Evolutionary conservation across 1,140 invertebrate genomes (phyloP).

Genomic region (Leptopilina boulardi): DNA sequence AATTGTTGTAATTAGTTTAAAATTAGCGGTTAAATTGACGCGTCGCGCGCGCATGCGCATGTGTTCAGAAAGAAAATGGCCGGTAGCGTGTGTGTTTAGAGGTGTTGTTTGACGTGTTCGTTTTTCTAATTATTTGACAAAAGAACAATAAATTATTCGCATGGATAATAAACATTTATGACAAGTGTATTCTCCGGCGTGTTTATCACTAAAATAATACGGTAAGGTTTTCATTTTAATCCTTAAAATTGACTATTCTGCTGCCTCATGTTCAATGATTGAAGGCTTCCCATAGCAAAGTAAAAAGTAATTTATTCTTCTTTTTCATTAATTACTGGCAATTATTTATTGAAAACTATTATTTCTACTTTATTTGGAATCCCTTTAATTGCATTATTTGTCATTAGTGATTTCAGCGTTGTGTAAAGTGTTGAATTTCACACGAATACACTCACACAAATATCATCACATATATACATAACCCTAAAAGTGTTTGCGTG

Average conservation of each 20-base stretch:
- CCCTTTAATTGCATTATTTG: background rate
- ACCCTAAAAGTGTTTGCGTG: conserved; percentile 29
- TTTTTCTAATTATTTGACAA: conserved; percentile 16
- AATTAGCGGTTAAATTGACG: conserved; percentile 15
- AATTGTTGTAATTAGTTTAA: background rate
- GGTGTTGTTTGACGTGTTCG: conserved; percentile 21
- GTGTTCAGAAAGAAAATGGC: conserved; percentile 59
- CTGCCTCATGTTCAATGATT: background rate
- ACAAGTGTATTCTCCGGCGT: background rate
- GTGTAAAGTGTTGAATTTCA: background rate
- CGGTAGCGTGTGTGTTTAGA: conserved; percentile 54
- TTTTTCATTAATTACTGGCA: background rate
- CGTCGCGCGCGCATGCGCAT: background rate
- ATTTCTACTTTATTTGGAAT: background rate
- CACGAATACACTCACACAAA: conserved; percentile 1
- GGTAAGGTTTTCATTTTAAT: conserved; percentile 38
- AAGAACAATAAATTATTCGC: conserved; percentile 12
- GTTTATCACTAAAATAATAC: conserved; percentile 30
- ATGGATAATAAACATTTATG: conserved; percentile 37
- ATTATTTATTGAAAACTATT: background rate
- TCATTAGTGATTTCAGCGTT: no score
- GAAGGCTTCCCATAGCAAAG: background rate
- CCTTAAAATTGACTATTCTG: background rate
- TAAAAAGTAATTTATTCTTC: background rate
- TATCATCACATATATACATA: background rate